Evolutionary conservation across 2,888 invertebrate species (phyloP).

Genomic region (Odontothrips loti): DNA sequence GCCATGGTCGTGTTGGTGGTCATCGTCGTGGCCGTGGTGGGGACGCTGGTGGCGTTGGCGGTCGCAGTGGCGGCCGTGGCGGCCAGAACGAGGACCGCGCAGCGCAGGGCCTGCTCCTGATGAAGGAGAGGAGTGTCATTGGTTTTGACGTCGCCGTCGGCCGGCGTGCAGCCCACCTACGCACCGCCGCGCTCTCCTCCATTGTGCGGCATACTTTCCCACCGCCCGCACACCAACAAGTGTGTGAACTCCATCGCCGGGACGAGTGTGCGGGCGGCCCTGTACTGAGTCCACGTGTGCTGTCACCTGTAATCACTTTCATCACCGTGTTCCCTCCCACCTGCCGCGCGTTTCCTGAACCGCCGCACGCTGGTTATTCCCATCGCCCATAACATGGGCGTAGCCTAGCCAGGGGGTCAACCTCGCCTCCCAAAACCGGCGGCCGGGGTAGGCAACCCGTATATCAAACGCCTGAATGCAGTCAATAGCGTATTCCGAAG

Average conservation of each 20-base stretch:
- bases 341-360: background rate
- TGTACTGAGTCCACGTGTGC: background rate
- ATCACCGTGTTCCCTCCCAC: background rate
- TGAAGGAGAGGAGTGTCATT: background rate
- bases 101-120: conserved; percentile 7
- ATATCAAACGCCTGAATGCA: no score
- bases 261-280: background rate
- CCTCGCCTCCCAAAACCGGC: no score
- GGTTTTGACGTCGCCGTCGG: no score
- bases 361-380: background rate
- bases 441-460: no score
- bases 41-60: background rate
- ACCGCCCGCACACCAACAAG: background rate
- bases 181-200: background rate
- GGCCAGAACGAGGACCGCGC: background rate
- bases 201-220: background rate
- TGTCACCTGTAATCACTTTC: background rate
- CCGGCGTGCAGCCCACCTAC: background rate
- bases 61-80: background rate
- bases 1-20: background rate
- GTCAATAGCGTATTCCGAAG: no score
- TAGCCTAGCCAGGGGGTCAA: no score
- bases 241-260: background rate
- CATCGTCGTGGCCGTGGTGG: background rate
- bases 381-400: no score